phyloP scores from a whole-genome alignment of 2,113 vertebrate genomes.

The Thermophis baileyi region DNA sequence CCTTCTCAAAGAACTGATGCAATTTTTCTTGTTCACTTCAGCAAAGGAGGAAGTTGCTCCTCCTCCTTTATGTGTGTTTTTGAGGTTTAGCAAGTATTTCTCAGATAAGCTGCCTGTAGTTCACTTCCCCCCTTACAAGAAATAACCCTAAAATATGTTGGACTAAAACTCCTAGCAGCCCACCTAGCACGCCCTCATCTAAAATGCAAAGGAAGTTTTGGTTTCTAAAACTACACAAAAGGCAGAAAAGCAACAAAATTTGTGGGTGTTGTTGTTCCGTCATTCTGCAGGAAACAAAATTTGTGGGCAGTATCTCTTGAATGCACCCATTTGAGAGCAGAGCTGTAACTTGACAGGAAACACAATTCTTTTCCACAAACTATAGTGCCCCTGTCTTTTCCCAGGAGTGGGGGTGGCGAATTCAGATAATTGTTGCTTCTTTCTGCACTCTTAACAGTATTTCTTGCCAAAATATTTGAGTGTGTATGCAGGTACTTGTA shows the following conservation, averaged over 20 bases:
- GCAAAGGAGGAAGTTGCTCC: neutral
- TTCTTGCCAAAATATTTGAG: neutral
- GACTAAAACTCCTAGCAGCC: fast-evolving
- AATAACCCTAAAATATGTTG: fast-evolving
- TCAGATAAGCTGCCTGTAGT: no score
- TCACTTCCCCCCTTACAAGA: neutral
- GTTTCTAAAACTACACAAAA: neutral
- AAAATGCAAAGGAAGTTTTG: neutral
- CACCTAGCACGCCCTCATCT: slow-evolving; percentile 27
- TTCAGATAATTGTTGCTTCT: neutral
- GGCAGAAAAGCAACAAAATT: neutral
- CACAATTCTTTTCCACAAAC: neutral
- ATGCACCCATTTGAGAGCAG: neutral
- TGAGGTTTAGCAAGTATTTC: neutral
- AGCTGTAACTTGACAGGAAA: neutral
- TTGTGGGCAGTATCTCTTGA: neutral
- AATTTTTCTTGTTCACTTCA: neutral
- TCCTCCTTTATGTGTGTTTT: neutral
- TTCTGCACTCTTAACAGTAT: neutral
- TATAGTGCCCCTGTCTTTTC: neutral
- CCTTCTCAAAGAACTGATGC: neutral
- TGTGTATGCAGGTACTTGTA: neutral
- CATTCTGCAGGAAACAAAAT: neutral
- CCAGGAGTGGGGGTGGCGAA: no score
- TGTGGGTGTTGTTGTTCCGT: neutral